phyloP scores from a whole-genome alignment of 2,113 vertebrate genomes.

The Indicator indicator region DNA sequence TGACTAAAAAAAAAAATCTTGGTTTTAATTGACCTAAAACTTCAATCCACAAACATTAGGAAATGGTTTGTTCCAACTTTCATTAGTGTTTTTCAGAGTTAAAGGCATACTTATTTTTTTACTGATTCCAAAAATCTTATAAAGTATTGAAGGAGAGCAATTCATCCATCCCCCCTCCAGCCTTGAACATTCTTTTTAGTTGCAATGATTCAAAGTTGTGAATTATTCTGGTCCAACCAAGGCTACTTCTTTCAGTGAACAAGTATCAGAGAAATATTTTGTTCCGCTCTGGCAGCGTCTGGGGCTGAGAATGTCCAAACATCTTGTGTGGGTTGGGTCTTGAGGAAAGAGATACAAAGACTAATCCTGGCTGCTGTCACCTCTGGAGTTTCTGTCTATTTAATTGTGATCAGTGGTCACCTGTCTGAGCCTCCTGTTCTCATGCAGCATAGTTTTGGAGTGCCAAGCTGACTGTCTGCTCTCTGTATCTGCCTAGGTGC shows the following conservation, averaged over 20 bases:
- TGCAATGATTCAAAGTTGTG: background rate
- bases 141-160: background rate
- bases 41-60: background rate
- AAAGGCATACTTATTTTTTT: background rate
- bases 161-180: background rate
- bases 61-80: background rate
- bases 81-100: background rate
- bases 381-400: background rate
- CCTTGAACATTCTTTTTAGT: background rate
- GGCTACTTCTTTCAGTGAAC: background rate
- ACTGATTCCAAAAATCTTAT: background rate
- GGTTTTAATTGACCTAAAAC: background rate
- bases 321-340: background rate
- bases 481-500: background rate
- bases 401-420: background rate
- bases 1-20: background rate
- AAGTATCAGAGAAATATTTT: background rate
- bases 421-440: background rate
- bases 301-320: background rate
- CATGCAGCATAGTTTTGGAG: background rate
- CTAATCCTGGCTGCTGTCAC: background rate
- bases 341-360: accelerated
- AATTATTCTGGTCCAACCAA: background rate
- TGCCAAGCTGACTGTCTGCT: too few species aligned
- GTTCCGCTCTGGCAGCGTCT: background rate